Conservation (phyloP, 2,113 vertebrate genomes). For the Carollia perspicillata region DNA sequence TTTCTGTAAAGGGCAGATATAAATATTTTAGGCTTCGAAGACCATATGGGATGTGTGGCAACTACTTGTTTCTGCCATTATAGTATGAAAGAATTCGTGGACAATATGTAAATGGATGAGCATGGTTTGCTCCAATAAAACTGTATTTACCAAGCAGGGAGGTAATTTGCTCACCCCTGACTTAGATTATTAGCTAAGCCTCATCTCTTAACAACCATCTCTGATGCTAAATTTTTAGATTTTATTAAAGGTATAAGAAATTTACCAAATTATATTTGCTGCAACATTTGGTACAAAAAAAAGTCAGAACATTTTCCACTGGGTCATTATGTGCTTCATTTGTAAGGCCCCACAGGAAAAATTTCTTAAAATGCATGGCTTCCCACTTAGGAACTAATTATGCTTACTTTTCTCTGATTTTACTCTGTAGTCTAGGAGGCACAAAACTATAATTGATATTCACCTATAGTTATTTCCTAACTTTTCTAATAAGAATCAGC, state of each 20-base stretch:
- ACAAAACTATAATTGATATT: neutral
- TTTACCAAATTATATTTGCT: neutral
- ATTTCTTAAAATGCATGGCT: neutral
- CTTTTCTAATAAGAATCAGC: neutral
- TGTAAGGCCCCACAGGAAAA: neutral
- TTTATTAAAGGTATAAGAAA: neutral
- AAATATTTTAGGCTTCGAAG: neutral
- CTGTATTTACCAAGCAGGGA: constrained; percentile 1
- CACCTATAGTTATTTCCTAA: neutral
- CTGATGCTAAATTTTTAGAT: neutral
- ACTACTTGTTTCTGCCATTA: neutral
- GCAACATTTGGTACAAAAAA: neutral
- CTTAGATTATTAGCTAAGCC: neutral
- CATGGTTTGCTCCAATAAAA: neutral
- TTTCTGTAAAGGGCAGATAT: neutral
- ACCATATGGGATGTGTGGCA: neutral
- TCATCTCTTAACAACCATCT: neutral
- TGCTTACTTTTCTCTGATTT: neutral
- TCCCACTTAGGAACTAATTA: neutral
- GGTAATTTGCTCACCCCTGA: neutral
- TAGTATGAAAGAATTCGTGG: neutral
- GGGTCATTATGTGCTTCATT: neutral
- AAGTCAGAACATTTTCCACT: neutral
- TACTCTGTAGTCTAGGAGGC: neutral
- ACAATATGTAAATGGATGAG: neutral